A percentile compares a stretch with the other conserved stretches of the same genome.
phyloP scores from a whole-genome alignment of 2,113 vertebrate genomes.

The Anthoscopus minutus region DNA sequence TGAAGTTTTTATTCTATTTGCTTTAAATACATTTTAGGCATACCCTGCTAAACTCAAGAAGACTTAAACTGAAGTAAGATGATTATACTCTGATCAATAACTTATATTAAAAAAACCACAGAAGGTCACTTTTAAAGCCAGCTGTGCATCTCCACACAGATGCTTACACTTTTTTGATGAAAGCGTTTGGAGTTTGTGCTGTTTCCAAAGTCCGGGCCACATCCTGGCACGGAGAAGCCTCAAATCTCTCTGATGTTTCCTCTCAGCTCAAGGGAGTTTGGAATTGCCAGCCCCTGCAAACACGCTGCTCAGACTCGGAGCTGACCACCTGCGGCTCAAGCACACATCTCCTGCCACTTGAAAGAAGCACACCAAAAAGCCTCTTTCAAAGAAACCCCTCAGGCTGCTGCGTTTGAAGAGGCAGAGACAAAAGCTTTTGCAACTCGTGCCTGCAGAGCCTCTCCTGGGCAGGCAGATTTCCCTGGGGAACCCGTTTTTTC shows the following conservation, averaged over 20 bases:
- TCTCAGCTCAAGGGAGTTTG: neutral
- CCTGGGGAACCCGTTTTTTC: neutral
- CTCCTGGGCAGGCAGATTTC: neutral
- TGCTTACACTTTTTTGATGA: neutral
- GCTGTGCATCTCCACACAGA: neutral
- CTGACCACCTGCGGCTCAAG: neutral
- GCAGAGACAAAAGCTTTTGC: conserved; percentile 25
- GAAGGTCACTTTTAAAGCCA: neutral
- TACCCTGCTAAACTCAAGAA: neutral
- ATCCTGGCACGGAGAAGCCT: neutral
- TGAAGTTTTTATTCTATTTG: neutral
- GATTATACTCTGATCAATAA: neutral
- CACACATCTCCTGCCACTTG: conserved; percentile 11
- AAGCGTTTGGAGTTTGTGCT: neutral
- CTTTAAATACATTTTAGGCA: neutral
- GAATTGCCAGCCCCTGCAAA: neutral
- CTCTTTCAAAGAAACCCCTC: conserved; percentile 27
- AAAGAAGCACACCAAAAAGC: conserved; percentile 26
- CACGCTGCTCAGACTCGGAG: neutral
- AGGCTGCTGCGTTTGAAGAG: conserved; percentile 22
- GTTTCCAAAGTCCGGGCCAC: neutral
- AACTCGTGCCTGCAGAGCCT: neutral
- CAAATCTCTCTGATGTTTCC: neutral
- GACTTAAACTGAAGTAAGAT: neutral
- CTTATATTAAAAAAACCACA: neutral